These are phyloP conservation scores for Poecilia gillii DNA, from an alignment of 2,797 vertebrate species.

Conservation along the genomic window DNA sequence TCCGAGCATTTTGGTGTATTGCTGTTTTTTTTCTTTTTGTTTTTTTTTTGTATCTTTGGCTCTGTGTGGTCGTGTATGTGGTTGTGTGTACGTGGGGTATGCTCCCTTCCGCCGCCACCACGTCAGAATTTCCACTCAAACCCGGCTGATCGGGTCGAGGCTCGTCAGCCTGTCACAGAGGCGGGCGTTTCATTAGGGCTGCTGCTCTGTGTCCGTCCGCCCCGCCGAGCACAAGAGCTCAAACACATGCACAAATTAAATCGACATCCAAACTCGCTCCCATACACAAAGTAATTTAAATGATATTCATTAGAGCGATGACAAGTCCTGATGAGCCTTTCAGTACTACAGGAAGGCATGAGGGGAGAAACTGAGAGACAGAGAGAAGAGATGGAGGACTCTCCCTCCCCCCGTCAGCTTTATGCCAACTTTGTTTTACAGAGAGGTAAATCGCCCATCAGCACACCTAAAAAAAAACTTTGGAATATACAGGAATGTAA, in stretches of 20 bases:
- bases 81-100: slow-evolving; percentile 57
- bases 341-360: slow-evolving; percentile 80
- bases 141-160: slow-evolving; percentile 91
- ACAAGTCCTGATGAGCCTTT: slow-evolving; percentile 99
- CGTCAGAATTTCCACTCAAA: slow-evolving; percentile 93
- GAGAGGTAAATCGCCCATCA: slow-evolving; percentile 85
- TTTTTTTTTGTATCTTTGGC: slow-evolving; percentile 29
- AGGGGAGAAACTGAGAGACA: slow-evolving; percentile 52
- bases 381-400: slow-evolving; percentile 46
- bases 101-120: slow-evolving; percentile 73
- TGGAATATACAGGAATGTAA: slow-evolving; percentile 40
- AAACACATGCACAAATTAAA: slow-evolving; percentile 99
- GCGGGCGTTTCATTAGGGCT: slow-evolving; percentile 74
- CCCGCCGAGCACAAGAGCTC: slow-evolving; percentile 98
- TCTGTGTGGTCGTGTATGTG: slow-evolving; percentile 26
- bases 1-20: slow-evolving; percentile 1
- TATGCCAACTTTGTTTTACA: slow-evolving; percentile 89
- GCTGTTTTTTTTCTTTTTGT: slow-evolving; percentile 18
- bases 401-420: slow-evolving; percentile 83
- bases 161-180: slow-evolving; percentile 90
- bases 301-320: slow-evolving; percentile 99
- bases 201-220: slow-evolving; percentile 88
- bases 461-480: slow-evolving; percentile 77
- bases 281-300: slow-evolving; percentile 99
- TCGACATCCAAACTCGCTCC: slow-evolving; percentile 99